Evolutionary conservation across 2,113 vertebrate genomes (phyloP), one percentile per base, ranked within the genome.

Genomic region (Phyllostomus discolor): DNA sequence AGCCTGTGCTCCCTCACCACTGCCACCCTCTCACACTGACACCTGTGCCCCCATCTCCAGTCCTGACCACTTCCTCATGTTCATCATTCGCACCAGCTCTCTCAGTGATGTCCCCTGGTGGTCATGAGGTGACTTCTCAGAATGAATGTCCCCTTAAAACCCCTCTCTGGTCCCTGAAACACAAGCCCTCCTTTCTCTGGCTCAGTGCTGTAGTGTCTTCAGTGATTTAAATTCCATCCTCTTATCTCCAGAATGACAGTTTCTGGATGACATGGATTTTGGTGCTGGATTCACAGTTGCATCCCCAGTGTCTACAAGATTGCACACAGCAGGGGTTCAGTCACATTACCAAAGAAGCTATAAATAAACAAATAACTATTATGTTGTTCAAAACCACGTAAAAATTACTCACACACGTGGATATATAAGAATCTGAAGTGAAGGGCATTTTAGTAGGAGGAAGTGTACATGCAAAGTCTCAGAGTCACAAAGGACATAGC

Each of bases 101-200:
- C 22, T 41, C 5, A 1, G 24, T 52, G 48, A 41, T 2, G 9
- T 1, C 38, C 57, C 26, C 2, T n/a, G 38, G 10, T 31, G 10
- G 31, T 2, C 7, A 17, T 54, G 66, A 22, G 19, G 35, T 33
- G 35, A 5, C 26, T 41, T 11, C 67, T 87, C 26, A 35, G 67
- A 87, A 70, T 57, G 38, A 57, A 54, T 35, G 15, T 57, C n/a
- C 3, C 22, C 17, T 69, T 33, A 38, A 43, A 67, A 38, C 2
- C 2, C 7, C 41, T 5, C 38, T 46, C 48, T 41, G 10, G 10
- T 22, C 16, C 19, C 14, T 22, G 10, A 38, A 57, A 57, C n/a
- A 20, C 10, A 22, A 0, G 7, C 82, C 12, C 14, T 7, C 50
- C 17, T 12, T 41, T 19, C 17, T 1, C 10, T 5, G 14, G 19